Evolutionary conservation across 2,888 invertebrate genomes (phyloP).

Genomic region (Lobophora halterata): DNA sequence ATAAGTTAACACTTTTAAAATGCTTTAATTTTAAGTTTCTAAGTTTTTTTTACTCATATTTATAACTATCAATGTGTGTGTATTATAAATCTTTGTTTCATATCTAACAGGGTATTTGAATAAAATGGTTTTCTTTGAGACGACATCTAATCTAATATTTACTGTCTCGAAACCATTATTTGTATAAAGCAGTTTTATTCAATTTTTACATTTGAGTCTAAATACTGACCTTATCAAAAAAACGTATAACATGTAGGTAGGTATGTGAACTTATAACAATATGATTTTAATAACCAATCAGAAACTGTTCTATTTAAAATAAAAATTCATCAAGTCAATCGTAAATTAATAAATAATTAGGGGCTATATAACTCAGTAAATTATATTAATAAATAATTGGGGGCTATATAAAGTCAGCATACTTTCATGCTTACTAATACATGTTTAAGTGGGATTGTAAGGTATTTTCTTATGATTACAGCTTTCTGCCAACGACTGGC

Average conservation of each 20-base stretch:
- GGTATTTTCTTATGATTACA: conserved; percentile 51
- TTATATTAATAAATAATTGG: too few relatives aligned
- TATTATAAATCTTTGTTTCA: background rate
- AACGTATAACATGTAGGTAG: too few relatives aligned
- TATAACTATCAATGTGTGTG: conserved; percentile 18
- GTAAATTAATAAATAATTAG: too few relatives aligned
- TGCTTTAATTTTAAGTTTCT: conserved; percentile 17
- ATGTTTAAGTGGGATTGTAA: background rate
- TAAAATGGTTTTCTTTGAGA: background rate
- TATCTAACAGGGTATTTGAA: background rate
- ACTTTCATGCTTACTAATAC: background rate
- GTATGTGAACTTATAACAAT: too few relatives aligned
- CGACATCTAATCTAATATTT: background rate
- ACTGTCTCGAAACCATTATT: background rate
- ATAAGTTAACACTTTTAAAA: conserved; percentile 12
- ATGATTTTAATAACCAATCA: too few relatives aligned
- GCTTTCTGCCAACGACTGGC: conserved; percentile 95
- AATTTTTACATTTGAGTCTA: too few relatives aligned
- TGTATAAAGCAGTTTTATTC: too few relatives aligned
- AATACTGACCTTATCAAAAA: too few relatives aligned
- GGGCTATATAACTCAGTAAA: too few relatives aligned
- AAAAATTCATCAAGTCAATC: too few relatives aligned
- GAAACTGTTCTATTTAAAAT: too few relatives aligned
- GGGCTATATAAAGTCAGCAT: too few relatives aligned
- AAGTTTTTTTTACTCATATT: conserved; percentile 30